Evolutionary conservation across 2,888 invertebrate species (phyloP).

Genomic region (Morpho deidamia): DNA sequence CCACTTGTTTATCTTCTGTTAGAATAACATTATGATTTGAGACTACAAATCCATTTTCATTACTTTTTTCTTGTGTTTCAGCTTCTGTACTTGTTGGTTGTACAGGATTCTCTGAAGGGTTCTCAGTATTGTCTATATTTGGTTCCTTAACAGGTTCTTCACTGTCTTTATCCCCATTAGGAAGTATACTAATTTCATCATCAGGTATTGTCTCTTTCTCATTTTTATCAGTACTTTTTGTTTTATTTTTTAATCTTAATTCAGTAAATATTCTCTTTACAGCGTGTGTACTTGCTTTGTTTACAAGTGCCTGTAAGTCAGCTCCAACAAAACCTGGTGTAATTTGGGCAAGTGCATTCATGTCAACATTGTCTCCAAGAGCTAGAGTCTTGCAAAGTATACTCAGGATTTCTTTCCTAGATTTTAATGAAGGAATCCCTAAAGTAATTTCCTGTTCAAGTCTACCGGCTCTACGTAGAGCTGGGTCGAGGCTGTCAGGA

Average conservation of each 20-base stretch:
- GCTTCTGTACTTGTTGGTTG: conserved; percentile 33
- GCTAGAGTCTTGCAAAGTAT: conserved; percentile 84
- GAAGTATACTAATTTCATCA: conserved; percentile 41
- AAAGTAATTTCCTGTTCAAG: conserved; percentile 96
- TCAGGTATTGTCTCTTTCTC: conserved; percentile 32
- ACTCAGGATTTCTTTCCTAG: conserved; percentile 87
- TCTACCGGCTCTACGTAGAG: conserved; percentile 92
- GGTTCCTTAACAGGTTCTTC: conserved; percentile 34
- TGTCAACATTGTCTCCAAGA: conserved; percentile 84
- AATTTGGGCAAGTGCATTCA: conserved; percentile 85
- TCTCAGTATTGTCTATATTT: conserved; percentile 28
- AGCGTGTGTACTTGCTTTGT: conserved; percentile 93
- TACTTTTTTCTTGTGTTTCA: conserved; percentile 31
- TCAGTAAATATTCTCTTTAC: conserved; percentile 80
- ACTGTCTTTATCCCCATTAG: conserved; percentile 60
- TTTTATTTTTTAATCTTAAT: conserved; percentile 34
- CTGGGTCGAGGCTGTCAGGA: conserved; percentile 95
- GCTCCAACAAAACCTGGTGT: conserved; percentile 98
- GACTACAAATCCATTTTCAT: conserved; percentile 22
- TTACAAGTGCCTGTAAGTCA: conserved; percentile 90
- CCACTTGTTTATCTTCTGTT: conserved; percentile 25
- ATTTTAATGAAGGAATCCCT: conserved; percentile 93
- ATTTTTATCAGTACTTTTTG: conserved; percentile 20
- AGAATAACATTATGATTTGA: conserved; percentile 16
- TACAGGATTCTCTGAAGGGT: conserved; percentile 22